Percentiles rank a stretch among this genome's conserved stretches.
These are phyloP conservation scores for Drosophila azteca DNA, from an alignment of 1,140 invertebrate species.

Conservation along the genomic window DNA sequence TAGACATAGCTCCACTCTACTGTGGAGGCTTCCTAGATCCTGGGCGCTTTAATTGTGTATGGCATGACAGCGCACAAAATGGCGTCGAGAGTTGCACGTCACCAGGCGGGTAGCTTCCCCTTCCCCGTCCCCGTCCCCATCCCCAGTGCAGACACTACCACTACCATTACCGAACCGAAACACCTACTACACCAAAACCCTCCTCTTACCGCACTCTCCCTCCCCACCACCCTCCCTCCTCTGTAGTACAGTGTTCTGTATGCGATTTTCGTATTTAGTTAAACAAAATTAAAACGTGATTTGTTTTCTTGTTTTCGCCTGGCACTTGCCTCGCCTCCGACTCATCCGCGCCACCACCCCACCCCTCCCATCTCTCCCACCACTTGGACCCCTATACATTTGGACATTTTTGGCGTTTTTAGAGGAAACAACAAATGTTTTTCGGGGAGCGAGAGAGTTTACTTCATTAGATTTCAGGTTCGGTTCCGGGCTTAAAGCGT, in stretches of 20 bases:
- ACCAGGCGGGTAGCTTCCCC: constrained; percentile 52
- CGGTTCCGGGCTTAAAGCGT: constrained; percentile 56
- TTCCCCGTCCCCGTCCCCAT: constrained; percentile 1
- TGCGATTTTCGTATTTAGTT: constrained; percentile 81
- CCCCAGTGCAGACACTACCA: background rate
- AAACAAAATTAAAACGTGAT: constrained; percentile 83
- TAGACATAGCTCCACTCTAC: constrained; percentile 47
- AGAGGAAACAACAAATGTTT: constrained; percentile 33
- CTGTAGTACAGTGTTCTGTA: constrained; percentile 23
- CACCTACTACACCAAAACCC: background rate
- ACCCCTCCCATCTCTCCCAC: constrained; percentile 1
- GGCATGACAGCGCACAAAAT: constrained; percentile 80
- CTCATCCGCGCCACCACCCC: constrained; percentile 5
- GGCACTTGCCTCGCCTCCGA: constrained; percentile 45
- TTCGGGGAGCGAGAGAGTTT: constrained; percentile 13
- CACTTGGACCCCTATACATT: constrained; percentile 24
- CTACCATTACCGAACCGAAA: background rate
- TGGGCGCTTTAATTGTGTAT: constrained; percentile 78
- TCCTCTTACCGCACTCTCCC: background rate
- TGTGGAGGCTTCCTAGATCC: constrained; percentile 25
- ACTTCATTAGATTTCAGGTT: constrained; percentile 48
- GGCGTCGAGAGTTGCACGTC: constrained; percentile 80
- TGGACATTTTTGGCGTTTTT: constrained; percentile 73
- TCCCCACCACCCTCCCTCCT: background rate
- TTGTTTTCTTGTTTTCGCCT: constrained; percentile 81